A percentile compares a stretch with the other conserved stretches of the same genome.
Conservation (phyloP, 2,113 vertebrate genomes). For the Rostratula benghalensis region DNA sequence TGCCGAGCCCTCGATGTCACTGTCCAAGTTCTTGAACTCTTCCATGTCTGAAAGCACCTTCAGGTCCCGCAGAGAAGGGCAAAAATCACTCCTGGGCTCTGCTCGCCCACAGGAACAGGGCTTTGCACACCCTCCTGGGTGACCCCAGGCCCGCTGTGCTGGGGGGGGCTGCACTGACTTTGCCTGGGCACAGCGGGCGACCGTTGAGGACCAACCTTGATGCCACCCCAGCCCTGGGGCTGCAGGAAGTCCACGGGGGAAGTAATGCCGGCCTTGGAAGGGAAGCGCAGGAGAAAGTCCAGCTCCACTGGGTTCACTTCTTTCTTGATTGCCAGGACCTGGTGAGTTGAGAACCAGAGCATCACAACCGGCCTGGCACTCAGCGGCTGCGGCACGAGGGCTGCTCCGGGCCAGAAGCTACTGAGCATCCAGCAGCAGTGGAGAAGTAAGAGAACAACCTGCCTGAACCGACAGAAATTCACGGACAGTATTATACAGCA, state of each 20-base stretch:
- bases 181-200: accelerated
- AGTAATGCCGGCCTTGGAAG: conserved; percentile 48
- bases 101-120: background rate
- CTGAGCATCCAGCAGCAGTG: background rate
- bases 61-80: background rate
- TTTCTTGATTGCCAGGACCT: conserved; percentile 76
- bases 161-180: background rate
- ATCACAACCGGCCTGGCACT: accelerated
- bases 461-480: accelerated
- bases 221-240: conserved; percentile 74
- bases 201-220: conserved; percentile 68
- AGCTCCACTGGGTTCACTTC: conserved; percentile 72
- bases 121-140: too few relatives aligned
- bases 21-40: conserved; percentile 77
- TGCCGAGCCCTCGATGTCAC: conserved; percentile 74
- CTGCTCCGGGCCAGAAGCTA: accelerated
- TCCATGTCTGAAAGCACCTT: conserved; percentile 79
- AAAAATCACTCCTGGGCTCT: background rate
- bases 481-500: accelerated
- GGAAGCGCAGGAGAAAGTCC: conserved; percentile 79
- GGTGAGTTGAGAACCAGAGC: accelerated
- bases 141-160: accelerated
- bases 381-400: accelerated
- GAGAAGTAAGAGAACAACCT: background rate
- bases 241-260: conserved; percentile 78